phyloP scores from a whole-genome alignment of 2,797 vertebrate species.

The Myotis planiceps region DNA sequence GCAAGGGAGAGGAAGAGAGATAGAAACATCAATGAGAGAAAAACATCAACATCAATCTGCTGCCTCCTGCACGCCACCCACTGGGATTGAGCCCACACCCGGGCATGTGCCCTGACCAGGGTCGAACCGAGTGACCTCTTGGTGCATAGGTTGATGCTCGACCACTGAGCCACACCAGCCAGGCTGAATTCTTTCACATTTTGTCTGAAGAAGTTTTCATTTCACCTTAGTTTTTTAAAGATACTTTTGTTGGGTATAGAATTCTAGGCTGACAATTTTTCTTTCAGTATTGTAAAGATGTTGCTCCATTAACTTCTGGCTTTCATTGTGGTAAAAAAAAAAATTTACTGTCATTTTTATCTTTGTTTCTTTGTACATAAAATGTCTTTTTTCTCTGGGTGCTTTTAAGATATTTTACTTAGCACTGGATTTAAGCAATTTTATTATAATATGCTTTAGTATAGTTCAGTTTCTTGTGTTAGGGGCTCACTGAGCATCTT shows the following conservation, averaged over 20 bases:
- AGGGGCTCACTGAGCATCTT: neutral
- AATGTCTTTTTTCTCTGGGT: neutral
- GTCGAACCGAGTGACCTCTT: neutral
- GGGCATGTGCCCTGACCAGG: neutral
- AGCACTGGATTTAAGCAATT: neutral
- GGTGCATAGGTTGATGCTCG: neutral
- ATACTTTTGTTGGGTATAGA: neutral
- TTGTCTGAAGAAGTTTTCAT: neutral
- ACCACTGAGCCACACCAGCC: neutral
- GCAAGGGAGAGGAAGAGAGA: neutral
- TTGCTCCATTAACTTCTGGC: neutral
- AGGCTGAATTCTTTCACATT: neutral
- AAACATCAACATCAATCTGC: neutral
- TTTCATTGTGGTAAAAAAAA: conserved; percentile 13
- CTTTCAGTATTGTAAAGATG: neutral
- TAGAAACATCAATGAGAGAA: neutral
- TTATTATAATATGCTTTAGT: neutral
- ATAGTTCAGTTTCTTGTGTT: neutral
- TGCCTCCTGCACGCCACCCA: neutral
- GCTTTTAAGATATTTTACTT: neutral
- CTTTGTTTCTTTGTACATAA: neutral
- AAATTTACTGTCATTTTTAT: neutral
- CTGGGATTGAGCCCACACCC: neutral
- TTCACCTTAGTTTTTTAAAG: conserved; percentile 32
- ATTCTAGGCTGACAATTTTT: neutral